Evolutionary conservation across 2,797 vertebrate genomes (phyloP).

Genomic region (Phrynocephalus vlangalii): DNA sequence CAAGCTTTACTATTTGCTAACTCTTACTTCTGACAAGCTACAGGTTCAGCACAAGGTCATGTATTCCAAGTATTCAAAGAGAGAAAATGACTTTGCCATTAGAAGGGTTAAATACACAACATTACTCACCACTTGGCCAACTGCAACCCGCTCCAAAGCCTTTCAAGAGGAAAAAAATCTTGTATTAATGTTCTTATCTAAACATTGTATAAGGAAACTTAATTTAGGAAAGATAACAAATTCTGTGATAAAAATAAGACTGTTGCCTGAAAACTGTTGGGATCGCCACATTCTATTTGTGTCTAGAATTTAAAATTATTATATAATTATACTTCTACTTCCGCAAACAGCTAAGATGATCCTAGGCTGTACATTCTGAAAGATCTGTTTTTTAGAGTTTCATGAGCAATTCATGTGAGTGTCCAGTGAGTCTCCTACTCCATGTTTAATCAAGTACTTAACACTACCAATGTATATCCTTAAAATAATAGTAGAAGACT

Average conservation of each 20-base stretch:
- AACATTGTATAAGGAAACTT: slow-evolving; percentile 73
- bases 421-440: slow-evolving; percentile 6
- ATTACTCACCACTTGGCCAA: slow-evolving; percentile 84
- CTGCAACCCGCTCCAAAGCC: slow-evolving; percentile 84
- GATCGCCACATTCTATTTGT: slow-evolving; percentile 68
- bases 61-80: slow-evolving; percentile 69
- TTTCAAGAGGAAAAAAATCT: slow-evolving; percentile 74
- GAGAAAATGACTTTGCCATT: slow-evolving; percentile 62
- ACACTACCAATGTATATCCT: background rate
- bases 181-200: slow-evolving; percentile 73
- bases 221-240: slow-evolving; percentile 70
- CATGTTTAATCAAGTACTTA: slow-evolving; percentile 19
- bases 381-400: slow-evolving; percentile 18
- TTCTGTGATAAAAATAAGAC: slow-evolving; percentile 64
- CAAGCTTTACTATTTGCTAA: slow-evolving; percentile 44
- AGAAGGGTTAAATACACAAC: slow-evolving; percentile 73
- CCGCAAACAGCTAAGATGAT: slow-evolving; percentile 35
- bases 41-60: slow-evolving; percentile 77
- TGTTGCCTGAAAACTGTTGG: slow-evolving; percentile 70
- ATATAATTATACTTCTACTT: slow-evolving; percentile 30
- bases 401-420: slow-evolving; percentile 14
- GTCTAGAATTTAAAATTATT: slow-evolving; percentile 61
- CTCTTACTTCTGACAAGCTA: slow-evolving; percentile 63
- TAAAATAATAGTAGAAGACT: background rate
- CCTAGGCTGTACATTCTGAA: slow-evolving; percentile 34